These are phyloP conservation scores for Rhagoletis zephyria DNA, from an alignment of 1,140 invertebrate genomes.

Conservation along the genomic window DNA sequence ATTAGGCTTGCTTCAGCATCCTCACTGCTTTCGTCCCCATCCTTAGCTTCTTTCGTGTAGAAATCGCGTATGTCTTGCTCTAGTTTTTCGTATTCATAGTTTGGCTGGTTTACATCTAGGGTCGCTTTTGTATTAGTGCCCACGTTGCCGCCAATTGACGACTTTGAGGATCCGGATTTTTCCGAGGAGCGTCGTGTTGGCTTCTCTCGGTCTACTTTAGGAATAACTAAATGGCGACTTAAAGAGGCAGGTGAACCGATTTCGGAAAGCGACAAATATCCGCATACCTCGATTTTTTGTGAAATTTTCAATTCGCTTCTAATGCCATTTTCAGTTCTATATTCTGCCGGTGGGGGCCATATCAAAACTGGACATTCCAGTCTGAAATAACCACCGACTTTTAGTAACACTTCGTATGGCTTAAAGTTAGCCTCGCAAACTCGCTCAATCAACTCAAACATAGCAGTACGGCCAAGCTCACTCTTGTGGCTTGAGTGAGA, in stretches of 20 bases:
- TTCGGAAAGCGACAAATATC: constrained; percentile 87
- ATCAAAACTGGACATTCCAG: constrained; percentile 79
- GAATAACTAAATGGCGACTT: constrained; percentile 91
- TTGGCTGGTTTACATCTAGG: constrained; percentile 65
- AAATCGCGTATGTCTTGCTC: constrained; percentile 74
- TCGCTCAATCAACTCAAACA: constrained; percentile 81
- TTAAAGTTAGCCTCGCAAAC: constrained; percentile 85
- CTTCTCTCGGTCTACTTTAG: constrained; percentile 75
- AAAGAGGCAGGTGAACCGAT: constrained; percentile 94
- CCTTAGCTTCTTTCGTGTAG: constrained; percentile 76
- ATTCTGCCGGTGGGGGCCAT: constrained; percentile 81
- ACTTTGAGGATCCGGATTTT: constrained; percentile 59
- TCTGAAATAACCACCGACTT: constrained; percentile 83
- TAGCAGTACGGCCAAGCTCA: constrained; percentile 70
- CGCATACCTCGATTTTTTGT: constrained; percentile 84
- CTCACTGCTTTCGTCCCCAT: constrained; percentile 75
- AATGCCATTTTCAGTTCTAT: constrained; percentile 58
- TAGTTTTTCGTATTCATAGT: constrained; percentile 76
- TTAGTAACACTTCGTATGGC: constrained; percentile 82
- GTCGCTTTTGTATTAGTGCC: not conserved
- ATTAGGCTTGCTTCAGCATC: constrained; percentile 71
- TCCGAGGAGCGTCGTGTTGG: constrained; percentile 61
- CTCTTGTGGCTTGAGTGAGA: constrained; percentile 72
- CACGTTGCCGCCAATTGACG: not conserved
- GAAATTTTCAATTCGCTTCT: constrained; percentile 68